phyloP scores from a whole-genome alignment of 2,888 invertebrate species.

The Axea sp. region DNA sequence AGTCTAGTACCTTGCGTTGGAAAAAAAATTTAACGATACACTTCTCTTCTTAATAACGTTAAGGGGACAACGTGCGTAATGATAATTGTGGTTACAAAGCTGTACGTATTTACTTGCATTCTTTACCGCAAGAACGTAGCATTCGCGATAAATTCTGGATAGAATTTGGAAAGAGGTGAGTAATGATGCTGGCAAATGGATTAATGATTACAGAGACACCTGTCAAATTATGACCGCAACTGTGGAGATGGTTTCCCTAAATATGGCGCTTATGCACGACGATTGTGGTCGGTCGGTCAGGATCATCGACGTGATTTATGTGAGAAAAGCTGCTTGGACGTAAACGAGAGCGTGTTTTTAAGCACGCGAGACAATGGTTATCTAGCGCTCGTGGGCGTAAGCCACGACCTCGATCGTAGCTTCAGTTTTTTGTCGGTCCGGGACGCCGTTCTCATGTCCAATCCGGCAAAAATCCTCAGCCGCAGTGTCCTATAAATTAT shows the following conservation, averaged over 20 bases:
- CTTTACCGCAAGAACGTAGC: too few relatives aligned
- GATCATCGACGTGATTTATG: conserved; percentile 69
- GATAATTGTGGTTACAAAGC: too few relatives aligned
- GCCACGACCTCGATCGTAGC: conserved; percentile 72
- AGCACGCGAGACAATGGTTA: conserved; percentile 71
- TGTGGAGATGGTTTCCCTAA: conserved; percentile 24
- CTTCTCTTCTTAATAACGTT: too few relatives aligned
- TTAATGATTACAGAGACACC: too few relatives aligned
- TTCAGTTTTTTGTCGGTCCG: conserved; percentile 71
- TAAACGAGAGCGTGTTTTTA: conserved; percentile 73
- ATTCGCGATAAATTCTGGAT: too few relatives aligned
- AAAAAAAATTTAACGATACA: too few relatives aligned
- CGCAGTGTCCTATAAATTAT: conserved; percentile 74
- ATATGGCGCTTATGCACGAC: conserved; percentile 13
- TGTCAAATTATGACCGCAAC: too few relatives aligned
- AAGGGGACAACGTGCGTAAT: too few relatives aligned
- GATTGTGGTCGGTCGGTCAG: conserved; percentile 39
- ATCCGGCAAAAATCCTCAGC: conserved; percentile 71
- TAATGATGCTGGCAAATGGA: too few relatives aligned
- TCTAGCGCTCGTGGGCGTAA: conserved; percentile 66
- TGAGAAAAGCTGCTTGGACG: conserved; percentile 69
- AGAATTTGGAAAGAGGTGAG: too few relatives aligned
- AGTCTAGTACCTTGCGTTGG: too few relatives aligned
- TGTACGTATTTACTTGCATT: too few relatives aligned
- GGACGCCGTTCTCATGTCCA: conserved; percentile 72